Evolutionary conservation across 1,140 invertebrate species (phyloP), one percentile per base, ranked within the genome.

Genomic region (Polypedilum vanderplanki): DNA sequence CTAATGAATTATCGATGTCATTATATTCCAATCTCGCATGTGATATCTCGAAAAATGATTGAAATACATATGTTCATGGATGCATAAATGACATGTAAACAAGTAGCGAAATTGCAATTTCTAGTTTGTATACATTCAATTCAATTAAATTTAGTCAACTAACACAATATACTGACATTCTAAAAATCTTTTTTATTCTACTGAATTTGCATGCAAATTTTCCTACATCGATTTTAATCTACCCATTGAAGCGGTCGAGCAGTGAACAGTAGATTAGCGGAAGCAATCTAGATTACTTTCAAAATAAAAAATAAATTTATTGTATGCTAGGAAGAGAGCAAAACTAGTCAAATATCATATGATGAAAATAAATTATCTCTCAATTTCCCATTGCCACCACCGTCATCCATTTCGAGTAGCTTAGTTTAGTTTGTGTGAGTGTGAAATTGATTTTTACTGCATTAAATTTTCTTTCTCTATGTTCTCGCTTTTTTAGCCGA

Each of bases 1-100:
- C 41, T 12, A 46, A 46, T 46, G 15, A 46, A 46, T 46, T 46
- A 57, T 57, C 46, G 46, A 57, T n/a, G 9, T 46, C 9, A 46
- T 46, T 46, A 46, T 10, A 46, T 15, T 15, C 41, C 41, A 8
- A 46, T 3, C 15, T 3, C 41, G n/a, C n/a, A n/a, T n/a, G 24
- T 33, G 24, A 33, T 33, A 33, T 33, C 24, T 57, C 12, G 46
- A 57, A 57, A n/a, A 57, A 57, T 57, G 46, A 57, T 57, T 57
- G 46, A 57, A 57, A 57, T n/a, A 57, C 9, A 57, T 57, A 12
- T 57, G 46, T 57, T 57, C 12, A 57, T 15, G 46, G 46, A 57
- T 57, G 46, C 46, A 57, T 57, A 57, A 57, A 57, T 57, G 46
- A 57, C 46, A 57, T 57, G 46, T 57, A 57, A 57, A 57, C 46